phyloP scores from a whole-genome alignment of 2,113 vertebrate species.

The Pontoporia blainvillei region DNA sequence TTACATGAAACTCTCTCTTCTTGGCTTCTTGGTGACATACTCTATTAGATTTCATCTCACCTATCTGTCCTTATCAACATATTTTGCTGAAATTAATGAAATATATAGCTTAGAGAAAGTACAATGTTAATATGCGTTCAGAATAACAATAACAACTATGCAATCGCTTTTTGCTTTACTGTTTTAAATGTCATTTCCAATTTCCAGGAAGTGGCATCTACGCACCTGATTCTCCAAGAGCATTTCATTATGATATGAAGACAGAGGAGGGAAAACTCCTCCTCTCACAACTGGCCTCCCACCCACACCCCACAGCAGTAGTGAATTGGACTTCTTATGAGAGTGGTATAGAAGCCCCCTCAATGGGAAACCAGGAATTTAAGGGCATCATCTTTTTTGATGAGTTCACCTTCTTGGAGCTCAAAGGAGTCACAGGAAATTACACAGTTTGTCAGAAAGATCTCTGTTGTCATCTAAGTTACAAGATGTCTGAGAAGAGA shows the following conservation, averaged over 20 bases:
- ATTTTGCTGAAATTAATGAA: slow-evolving; percentile 5
- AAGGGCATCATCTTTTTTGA: slow-evolving; percentile 46
- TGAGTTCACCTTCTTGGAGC: slow-evolving; percentile 64
- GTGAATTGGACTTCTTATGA: slow-evolving; percentile 68
- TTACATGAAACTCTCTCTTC: not conserved
- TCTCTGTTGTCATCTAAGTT: slow-evolving; percentile 69
- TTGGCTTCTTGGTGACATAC: not conserved
- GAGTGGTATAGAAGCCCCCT: not conserved
- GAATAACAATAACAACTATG: not conserved
- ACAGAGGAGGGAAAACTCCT: slow-evolving; percentile 82
- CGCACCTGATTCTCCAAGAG: slow-evolving; percentile 77
- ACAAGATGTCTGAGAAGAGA: slow-evolving; percentile 64
- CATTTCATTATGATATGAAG: slow-evolving; percentile 82
- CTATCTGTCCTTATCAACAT: not conserved
- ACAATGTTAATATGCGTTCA: not conserved
- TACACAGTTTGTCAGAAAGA: slow-evolving; percentile 68
- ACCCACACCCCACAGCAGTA: not conserved
- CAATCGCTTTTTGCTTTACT: not conserved
- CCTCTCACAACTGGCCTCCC: slow-evolving; percentile 31
- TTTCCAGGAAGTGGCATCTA: slow-evolving; percentile 86
- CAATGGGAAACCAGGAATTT: slow-evolving; percentile 19
- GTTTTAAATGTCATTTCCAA: not conserved
- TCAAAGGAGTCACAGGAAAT: slow-evolving; percentile 50
- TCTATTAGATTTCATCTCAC: not conserved
- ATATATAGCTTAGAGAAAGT: not conserved